Evolutionary conservation across 1,140 invertebrate species (phyloP).

Genomic region (Atopsyche davidsoni): DNA sequence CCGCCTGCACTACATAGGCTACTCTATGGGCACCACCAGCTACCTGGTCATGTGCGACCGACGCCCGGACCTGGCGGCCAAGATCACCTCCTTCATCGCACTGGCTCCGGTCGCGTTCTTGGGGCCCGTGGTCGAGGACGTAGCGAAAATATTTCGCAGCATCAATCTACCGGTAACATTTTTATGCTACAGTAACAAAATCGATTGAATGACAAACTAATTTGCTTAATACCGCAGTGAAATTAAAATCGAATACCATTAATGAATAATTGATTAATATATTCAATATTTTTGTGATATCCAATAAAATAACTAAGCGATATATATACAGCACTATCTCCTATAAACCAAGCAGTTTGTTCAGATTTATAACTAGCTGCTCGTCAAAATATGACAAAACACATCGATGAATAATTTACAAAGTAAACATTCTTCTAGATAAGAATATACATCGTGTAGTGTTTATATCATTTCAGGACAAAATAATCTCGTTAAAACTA

Average conservation of each 20-base stretch:
- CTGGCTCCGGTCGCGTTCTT: constrained; percentile 40
- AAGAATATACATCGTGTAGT: too few species aligned
- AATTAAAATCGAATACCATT: neutral
- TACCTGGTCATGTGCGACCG: constrained; percentile 55
- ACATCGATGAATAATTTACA: too few species aligned
- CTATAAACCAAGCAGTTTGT: too few species aligned
- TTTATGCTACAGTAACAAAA: too few species aligned
- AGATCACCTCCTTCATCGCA: constrained; percentile 43
- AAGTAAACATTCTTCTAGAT: too few species aligned
- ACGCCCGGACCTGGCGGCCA: constrained; percentile 51
- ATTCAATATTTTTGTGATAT: neutral
- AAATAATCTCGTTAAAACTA: too few species aligned
- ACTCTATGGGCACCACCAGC: constrained; percentile 56
- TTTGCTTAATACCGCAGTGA: neutral
- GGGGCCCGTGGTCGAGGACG: neutral
- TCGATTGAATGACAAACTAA: neutral
- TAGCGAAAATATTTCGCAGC: neutral
- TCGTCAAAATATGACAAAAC: too few species aligned
- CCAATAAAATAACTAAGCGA: too few species aligned
- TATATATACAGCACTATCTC: too few species aligned
- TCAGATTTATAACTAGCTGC: too few species aligned
- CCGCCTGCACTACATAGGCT: constrained; percentile 53
- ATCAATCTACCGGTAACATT: constrained; percentile 8
- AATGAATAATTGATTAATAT: neutral
- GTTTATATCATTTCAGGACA: constrained; percentile 1